These are phyloP conservation scores for Molossus alvarezi DNA, from an alignment of 2,797 vertebrate genomes.

Conservation along the genomic window DNA sequence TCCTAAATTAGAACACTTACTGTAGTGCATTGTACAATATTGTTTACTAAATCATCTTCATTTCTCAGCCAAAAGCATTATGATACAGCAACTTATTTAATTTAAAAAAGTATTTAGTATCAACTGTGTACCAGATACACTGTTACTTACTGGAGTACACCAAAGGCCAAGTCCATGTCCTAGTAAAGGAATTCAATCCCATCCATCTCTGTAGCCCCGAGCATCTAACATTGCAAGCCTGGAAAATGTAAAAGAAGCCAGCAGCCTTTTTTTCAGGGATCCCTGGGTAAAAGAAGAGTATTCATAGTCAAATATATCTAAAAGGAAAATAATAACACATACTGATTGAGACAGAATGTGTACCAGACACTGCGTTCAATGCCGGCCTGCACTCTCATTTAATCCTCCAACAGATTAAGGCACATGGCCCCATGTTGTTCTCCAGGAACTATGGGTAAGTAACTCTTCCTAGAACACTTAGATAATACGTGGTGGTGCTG, in stretches of 20 bases:
- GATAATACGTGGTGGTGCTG: not conserved
- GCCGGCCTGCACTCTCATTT: not conserved
- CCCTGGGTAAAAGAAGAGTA: not conserved
- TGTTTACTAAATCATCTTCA: not conserved
- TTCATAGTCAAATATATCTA: not conserved
- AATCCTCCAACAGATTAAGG: not conserved
- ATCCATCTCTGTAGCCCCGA: not conserved
- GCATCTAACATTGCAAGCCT: not conserved
- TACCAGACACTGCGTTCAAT: not conserved
- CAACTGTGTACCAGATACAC: not conserved
- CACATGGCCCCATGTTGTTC: not conserved
- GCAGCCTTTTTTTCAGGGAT: not conserved
- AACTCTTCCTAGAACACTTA: not conserved
- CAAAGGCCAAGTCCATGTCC: not conserved
- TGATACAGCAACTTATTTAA: conserved; percentile 48
- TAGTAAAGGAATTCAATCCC: not conserved
- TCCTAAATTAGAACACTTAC: conserved; percentile 8
- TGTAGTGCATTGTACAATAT: not conserved
- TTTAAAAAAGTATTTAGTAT: not conserved
- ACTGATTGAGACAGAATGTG: not conserved
- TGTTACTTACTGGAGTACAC: not conserved
- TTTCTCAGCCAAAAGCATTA: not conserved
- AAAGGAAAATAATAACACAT: not conserved
- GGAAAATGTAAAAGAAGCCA: not conserved
- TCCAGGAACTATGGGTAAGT: not conserved